Conservation (phyloP, 1,140 invertebrate genomes). For the Daktulosphaira vitifoliae region DNA sequence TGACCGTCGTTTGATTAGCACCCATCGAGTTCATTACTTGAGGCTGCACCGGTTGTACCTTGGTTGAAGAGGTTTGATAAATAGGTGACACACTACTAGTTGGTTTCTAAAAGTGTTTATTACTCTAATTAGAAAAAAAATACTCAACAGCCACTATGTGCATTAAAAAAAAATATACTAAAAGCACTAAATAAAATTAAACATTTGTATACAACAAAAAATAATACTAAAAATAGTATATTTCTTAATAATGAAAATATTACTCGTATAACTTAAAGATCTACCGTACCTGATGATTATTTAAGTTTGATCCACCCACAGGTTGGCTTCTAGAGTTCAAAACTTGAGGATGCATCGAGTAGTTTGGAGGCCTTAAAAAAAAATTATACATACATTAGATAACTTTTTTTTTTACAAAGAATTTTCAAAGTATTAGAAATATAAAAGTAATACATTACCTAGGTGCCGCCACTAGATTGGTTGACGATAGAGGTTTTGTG, state of each 20-base stretch:
- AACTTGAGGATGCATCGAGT: neutral
- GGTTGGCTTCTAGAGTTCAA: neutral
- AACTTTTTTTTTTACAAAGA: no score
- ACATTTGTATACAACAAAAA: neutral
- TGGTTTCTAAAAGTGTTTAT: conserved; percentile 50
- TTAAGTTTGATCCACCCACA: neutral
- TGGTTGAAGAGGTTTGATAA: conserved; percentile 69
- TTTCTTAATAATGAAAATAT: neutral
- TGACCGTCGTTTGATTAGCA: neutral
- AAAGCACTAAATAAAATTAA: neutral
- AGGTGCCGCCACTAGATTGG: neutral
- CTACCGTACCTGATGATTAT: conserved; percentile 16
- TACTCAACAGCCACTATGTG: neutral
- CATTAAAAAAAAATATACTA: neutral
- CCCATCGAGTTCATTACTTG: conserved; percentile 51
- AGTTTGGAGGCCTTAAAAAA: neutral
- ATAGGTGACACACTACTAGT: conserved; percentile 70
- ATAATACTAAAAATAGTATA: neutral
- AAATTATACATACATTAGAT: no score
- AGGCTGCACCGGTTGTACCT: conserved; percentile 69
- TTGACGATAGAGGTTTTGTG: conserved; percentile 1
- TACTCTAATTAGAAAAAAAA: neutral
- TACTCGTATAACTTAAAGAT: no score
- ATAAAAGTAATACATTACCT: neutral
- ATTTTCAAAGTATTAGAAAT: no score